Evolutionary conservation across 2,797 vertebrate genomes (phyloP).

Genomic region (Tiaroga cobitis): DNA sequence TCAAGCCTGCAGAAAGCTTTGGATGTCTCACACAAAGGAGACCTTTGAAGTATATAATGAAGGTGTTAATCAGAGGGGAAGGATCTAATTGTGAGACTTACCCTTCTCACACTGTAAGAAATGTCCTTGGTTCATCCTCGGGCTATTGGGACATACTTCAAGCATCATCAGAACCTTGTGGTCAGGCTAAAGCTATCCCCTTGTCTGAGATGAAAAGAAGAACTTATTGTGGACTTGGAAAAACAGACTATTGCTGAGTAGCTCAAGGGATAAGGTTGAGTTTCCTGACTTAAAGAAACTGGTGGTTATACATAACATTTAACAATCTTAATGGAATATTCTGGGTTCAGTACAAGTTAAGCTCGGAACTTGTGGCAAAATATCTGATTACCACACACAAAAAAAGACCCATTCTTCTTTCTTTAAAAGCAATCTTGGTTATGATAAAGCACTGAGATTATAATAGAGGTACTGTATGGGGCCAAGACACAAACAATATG

Average conservation of each 20-base stretch:
- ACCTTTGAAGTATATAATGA: slow-evolving; percentile 58
- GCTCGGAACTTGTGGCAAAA: neutral
- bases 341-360: neutral
- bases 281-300: neutral
- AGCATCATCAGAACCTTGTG: slow-evolving; percentile 18
- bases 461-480: neutral
- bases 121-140: slow-evolving; percentile 35
- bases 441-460: neutral
- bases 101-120: slow-evolving; percentile 35
- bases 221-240: slow-evolving; percentile 34
- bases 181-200: slow-evolving; percentile 30
- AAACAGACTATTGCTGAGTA: slow-evolving; percentile 10
- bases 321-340: neutral
- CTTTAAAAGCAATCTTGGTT: too few species aligned
- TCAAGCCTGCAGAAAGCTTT: slow-evolving; percentile 53
- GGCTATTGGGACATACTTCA: slow-evolving; percentile 31
- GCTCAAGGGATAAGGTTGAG: neutral
- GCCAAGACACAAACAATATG: neutral
- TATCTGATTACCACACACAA: neutral
- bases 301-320: neutral
- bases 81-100: slow-evolving; percentile 28
- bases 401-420: neutral
- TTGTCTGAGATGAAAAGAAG: slow-evolving; percentile 29
- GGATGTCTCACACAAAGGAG: slow-evolving; percentile 56
- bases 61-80: slow-evolving; percentile 49